These are phyloP conservation scores for Gallinago nigripennis DNA, from an alignment of 2,797 vertebrate species.

Conservation along the genomic window DNA sequence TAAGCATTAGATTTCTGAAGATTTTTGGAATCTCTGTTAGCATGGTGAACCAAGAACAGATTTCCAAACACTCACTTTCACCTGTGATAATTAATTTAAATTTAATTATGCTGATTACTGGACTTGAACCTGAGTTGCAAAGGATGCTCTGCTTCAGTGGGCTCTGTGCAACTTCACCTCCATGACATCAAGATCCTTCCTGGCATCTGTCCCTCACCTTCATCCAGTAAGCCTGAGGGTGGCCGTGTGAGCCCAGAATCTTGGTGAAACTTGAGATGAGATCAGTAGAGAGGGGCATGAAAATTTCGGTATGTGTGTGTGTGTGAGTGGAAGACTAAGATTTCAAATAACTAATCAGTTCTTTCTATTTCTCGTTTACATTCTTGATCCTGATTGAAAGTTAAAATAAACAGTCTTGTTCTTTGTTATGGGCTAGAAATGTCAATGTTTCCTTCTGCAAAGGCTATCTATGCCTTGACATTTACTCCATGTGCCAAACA, in stretches of 20 bases:
- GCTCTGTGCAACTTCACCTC: not conserved
- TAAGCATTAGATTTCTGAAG: not conserved
- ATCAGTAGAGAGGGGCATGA: not conserved
- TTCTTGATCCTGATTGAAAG: not conserved
- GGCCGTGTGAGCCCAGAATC: not conserved
- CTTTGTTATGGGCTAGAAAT: not conserved
- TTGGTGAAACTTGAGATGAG: too few species aligned
- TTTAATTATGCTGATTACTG: not conserved
- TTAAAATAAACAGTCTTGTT: not conserved
- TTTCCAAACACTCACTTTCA: not conserved
- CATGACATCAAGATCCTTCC: not conserved
- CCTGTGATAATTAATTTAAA: not conserved
- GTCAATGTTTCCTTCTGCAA: not conserved
- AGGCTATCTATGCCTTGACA: not conserved
- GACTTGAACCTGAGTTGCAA: not conserved
- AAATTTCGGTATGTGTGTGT: accelerated
- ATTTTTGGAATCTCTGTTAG: not conserved
- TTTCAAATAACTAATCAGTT: not conserved
- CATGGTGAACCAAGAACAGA: not conserved
- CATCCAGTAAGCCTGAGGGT: not conserved
- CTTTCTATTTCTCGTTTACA: not conserved
- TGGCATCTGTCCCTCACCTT: not conserved
- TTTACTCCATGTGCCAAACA: not conserved
- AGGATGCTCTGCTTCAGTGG: not conserved
- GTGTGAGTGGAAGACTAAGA: not conserved